Evolutionary conservation across 1,140 invertebrate genomes (phyloP).

Genomic region (Geopemphigus sp.): DNA sequence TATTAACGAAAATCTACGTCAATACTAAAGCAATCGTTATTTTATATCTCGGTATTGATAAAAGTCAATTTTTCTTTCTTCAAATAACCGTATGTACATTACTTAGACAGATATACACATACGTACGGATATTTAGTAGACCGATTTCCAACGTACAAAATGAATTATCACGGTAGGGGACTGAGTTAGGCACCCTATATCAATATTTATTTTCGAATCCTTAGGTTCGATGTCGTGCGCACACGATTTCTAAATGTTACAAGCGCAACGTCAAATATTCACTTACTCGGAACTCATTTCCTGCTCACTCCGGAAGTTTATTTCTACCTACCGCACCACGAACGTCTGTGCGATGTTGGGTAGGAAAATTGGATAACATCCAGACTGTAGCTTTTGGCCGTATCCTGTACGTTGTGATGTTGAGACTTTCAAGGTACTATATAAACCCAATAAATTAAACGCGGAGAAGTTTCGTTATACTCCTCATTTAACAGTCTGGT

Average conservation of each 20-base stretch:
- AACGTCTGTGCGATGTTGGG: constrained; percentile 19
- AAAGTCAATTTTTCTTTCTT: too few relatives aligned
- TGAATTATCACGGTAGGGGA: background rate
- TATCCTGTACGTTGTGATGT: background rate
- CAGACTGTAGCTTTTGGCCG: constrained; percentile 22
- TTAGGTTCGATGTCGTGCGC: background rate
- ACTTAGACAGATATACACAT: too few relatives aligned
- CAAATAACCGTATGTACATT: too few relatives aligned
- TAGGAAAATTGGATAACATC: constrained; percentile 30
- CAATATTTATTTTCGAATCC: constrained; percentile 1
- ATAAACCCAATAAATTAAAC: constrained; percentile 23
- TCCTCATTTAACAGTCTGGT: background rate
- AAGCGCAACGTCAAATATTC: constrained; percentile 28
- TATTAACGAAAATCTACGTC: too few relatives aligned
- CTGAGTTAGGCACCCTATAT: background rate
- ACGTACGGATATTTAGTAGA: background rate
- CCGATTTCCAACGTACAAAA: background rate
- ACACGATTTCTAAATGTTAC: constrained; percentile 9
- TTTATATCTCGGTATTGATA: too few relatives aligned
- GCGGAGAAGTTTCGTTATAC: constrained; percentile 16
- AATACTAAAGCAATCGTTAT: too few relatives aligned
- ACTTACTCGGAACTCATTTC: constrained; percentile 46
- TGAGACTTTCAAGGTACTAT: constrained; percentile 29
- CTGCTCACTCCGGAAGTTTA: constrained; percentile 24
- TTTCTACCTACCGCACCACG: background rate